Base-by-base conservation (phyloP, 2,888 invertebrate genomes). In the Lycia hirtaria region DNA sequence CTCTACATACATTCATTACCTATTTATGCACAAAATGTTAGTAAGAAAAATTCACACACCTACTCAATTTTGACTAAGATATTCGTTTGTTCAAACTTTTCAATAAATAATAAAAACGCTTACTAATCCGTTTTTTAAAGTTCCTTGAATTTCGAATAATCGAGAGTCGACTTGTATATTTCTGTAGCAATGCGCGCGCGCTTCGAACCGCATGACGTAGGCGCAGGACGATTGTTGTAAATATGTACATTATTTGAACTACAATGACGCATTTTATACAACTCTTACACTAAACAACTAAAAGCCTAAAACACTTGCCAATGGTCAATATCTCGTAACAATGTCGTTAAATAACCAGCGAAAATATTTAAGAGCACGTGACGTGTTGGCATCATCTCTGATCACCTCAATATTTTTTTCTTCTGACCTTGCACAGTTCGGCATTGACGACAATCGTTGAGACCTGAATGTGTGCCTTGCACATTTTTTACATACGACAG, bases 391-490 rank as follows among this genome's bases (percentile, higher is more conserved):
- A 56, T 33, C 30, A 30, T 26, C 26, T 48, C 19, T 20, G 17
- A 43, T 48, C 43, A 57, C 32, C 43, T 22, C 54, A 50, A 20
- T 56, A 19, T 38, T 35, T 41, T 57, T n/a, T 35, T 35, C 10
- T 14, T 14, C 10, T 40, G 38, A 57, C 52, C 44, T 61, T 51
- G 54, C 37, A 10, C n/a, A 62, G 59, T 56, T 49, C 53, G 51
- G 30, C 60, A 51, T 35, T n/a, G n/a, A n/a, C n/a, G n/a, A n/a
- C n/a, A n/a, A n/a, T n/a, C n/a, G n/a, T n/a, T n/a, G n/a, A n/a
- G n/a, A n/a, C n/a, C n/a, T n/a, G n/a, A n/a, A n/a, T n/a, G n/a
- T n/a, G n/a, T n/a, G n/a, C n/a, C n/a, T n/a, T n/a, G n/a, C n/a
- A n/a, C n/a, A n/a, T n/a, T n/a, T n/a, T n/a, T n/a, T n/a, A n/a